Percentiles rank a stretch among this genome's conserved stretches.
These are phyloP conservation scores for Alviniconcha strummeri DNA, from an alignment of 2,888 invertebrate species.

Conservation along the genomic window DNA sequence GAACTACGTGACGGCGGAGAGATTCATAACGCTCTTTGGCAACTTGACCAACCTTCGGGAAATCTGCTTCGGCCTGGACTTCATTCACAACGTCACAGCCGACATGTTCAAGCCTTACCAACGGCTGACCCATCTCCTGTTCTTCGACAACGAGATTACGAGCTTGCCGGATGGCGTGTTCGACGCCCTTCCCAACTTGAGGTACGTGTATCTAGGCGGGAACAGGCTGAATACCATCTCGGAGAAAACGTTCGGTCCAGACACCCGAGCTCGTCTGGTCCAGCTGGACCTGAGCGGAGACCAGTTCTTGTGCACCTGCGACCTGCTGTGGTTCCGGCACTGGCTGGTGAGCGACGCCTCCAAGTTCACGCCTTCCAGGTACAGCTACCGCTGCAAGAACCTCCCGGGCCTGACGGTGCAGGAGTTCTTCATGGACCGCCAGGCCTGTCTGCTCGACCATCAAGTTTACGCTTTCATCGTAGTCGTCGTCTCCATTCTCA, in stretches of 20 bases:
- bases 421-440: slow-evolving; percentile 19
- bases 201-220: not conserved
- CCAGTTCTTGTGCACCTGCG: slow-evolving; percentile 79
- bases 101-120: not conserved
- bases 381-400: slow-evolving; percentile 27
- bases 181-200: not conserved
- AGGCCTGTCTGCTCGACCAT: slow-evolving; percentile 38
- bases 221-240: not conserved
- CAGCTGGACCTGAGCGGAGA: slow-evolving; percentile 70
- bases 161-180: slow-evolving; percentile 4
- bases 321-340: slow-evolving; percentile 62
- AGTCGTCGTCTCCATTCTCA: slow-evolving; percentile 21
- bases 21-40: slow-evolving; percentile 23
- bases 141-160: not conserved
- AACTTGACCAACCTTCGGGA: slow-evolving; percentile 22
- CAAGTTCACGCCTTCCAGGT: not conserved
- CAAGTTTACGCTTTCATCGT: slow-evolving; percentile 31
- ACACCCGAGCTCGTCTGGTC: not conserved
- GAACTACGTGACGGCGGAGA: not conserved
- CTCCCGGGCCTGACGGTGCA: slow-evolving; percentile 6
- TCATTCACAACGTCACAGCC: slow-evolving; percentile 5
- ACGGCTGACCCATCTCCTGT: not conserved
- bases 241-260: not conserved
- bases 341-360: slow-evolving; percentile 34
- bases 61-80: slow-evolving; percentile 15